phyloP scores from a whole-genome alignment of 35 echinoderm and acorn worm genomes.

The Patiria miniata region DNA sequence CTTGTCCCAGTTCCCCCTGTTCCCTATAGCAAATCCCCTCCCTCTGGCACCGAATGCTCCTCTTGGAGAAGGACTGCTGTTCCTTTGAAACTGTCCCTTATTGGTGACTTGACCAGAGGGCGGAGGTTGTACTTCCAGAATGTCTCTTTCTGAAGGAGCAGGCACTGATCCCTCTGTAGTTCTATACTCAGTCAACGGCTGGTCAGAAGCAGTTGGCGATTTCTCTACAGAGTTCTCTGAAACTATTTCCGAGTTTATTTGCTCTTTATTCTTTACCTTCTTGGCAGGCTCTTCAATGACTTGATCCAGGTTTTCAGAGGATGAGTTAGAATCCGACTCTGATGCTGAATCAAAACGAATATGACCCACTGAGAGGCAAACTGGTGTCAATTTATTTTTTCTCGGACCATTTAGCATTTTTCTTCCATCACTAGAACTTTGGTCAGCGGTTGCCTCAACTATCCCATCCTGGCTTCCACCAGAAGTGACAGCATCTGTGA shows the following conservation, averaged over 20 bases:
- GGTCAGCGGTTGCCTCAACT: too few relatives aligned
- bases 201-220: background rate
- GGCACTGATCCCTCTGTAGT: background rate
- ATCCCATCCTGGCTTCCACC: too few relatives aligned
- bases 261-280: background rate
- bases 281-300: background rate
- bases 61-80: background rate
- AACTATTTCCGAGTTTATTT: background rate
- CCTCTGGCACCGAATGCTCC: background rate
- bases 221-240: background rate
- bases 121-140: background rate
- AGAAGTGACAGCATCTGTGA: too few relatives aligned
- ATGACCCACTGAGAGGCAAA: background rate
- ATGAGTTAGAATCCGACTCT: background rate
- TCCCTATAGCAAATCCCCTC: background rate
- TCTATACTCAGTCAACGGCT: background rate
- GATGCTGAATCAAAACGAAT: conserved; percentile 7
- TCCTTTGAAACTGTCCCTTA: background rate
- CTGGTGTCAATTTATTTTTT: background rate
- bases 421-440: too few relatives aligned
- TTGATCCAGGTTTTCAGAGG: background rate
- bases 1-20: conserved; percentile 21
- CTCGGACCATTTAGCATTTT: too few relatives aligned
- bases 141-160: background rate
- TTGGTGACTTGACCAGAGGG: background rate